Base-by-base conservation (phyloP, 1,140 invertebrate genomes). In the Zophobas atratus region DNA sequence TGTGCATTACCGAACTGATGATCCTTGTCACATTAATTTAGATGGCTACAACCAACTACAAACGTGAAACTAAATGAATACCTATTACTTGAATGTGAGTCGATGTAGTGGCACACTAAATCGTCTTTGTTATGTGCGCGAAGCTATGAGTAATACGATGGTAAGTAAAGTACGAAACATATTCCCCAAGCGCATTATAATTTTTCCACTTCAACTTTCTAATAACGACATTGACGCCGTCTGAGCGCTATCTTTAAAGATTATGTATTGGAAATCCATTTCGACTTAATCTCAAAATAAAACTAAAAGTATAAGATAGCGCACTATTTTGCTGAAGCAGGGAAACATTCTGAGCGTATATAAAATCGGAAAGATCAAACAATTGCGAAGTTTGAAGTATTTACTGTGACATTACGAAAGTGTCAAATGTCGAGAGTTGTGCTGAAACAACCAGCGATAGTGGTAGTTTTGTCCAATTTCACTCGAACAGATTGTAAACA, bases 241-340 rank as follows among this genome's bases (percentile, higher is more conserved):
- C 60, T 67, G 39, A 43, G 8, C 60, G n/a, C 60, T 67, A 67
- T 67, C 39, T 67, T 41, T 46, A 67, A 60, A 67, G 60, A 67
- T 67, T 67, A 67, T 67, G 60, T 67, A 67, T 67, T 67, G 60
- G 60, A 67, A 67, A 67, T 67, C 60, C 60, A 67, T 67, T 67
- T 67, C 39, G 36, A 67, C 36, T 67, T 67, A 67, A 67, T 67
- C 60, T 67, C 60, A 36, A 67, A 67, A 67, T 67, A 67, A 67
- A 67, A 67, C 60, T 33, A 67, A 51, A 67, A 57, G 38, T 67
- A 39, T 36, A 33, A 39, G 39, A 67, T 67, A 41, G 38, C 60
- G 20, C 39, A n/a, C 35, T 41, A 67, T 67, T 67, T 43, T 33
- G 39, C 39, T 38, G 39, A 67, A 67, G 60, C 60, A 32, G 20